Percentiles rank a stretch among this genome's conserved stretches.
Evolutionary conservation across 2,113 vertebrate genomes (phyloP).

Genomic region (Peucedramus taeniatus): DNA sequence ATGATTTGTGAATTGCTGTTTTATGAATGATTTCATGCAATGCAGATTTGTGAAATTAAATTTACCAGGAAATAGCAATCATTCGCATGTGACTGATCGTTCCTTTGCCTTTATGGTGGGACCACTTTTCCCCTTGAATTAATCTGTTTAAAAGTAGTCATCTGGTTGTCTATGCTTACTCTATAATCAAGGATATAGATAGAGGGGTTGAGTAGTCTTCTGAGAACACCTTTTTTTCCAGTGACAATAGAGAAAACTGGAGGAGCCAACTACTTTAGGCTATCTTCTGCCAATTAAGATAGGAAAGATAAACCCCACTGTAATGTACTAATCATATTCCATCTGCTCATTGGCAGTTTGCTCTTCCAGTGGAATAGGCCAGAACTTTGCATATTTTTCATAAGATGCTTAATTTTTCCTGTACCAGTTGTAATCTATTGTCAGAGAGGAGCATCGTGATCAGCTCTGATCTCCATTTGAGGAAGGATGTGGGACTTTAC

Average conservation of each 20-base stretch:
- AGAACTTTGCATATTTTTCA: not conserved
- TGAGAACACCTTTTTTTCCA: not conserved
- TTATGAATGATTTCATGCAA: not conserved
- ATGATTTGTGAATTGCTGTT: not conserved
- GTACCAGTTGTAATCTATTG: not conserved
- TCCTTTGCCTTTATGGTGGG: not conserved
- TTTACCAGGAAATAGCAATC: not conserved
- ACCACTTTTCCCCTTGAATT: not conserved
- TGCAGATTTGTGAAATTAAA: not conserved
- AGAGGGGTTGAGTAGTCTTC: not conserved
- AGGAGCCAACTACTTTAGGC: not conserved
- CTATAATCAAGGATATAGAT: not conserved
- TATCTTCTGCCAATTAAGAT: not conserved
- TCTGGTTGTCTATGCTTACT: not conserved
- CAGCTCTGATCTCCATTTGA: not conserved
- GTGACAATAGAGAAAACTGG: not conserved
- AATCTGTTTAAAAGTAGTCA: not conserved
- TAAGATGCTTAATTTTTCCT: not conserved
- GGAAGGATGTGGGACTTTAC: not conserved
- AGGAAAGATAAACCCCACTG: not conserved
- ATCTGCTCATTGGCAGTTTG: not conserved
- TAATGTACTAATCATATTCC: not conserved
- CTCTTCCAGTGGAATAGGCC: not conserved
- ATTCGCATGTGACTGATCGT: not conserved
- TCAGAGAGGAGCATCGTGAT: not conserved